Evolutionary conservation across 2,113 vertebrate genomes (phyloP).

Genomic region (Ochotona princeps): DNA sequence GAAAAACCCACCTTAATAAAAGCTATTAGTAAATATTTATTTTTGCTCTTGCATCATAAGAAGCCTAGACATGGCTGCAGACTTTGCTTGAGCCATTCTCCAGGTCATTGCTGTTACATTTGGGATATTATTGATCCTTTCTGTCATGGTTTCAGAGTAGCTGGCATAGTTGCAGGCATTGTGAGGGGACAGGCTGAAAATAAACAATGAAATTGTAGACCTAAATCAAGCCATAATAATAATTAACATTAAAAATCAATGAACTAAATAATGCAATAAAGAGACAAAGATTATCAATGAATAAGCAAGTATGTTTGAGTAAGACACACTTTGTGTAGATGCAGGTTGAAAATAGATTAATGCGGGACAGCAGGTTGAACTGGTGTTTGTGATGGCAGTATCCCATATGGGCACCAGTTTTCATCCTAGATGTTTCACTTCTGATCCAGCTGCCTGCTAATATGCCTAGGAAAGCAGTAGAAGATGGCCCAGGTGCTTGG

Average conservation of each 20-base stretch:
- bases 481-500: too few relatives aligned
- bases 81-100: not conserved
- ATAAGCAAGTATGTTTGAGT: not conserved
- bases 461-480: too few relatives aligned
- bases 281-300: not conserved
- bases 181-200: not conserved
- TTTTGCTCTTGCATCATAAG: not conserved
- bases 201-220: not conserved
- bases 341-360: not conserved
- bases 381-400: too few relatives aligned
- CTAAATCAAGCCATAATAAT: not conserved
- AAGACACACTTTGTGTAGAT: not conserved
- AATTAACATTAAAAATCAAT: constrained; percentile 30
- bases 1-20: not conserved
- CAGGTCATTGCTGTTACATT: not conserved
- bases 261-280: not conserved
- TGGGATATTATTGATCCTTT: not conserved
- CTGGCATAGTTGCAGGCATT: not conserved
- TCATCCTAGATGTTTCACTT: too few relatives aligned
- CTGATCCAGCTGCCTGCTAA: too few relatives aligned
- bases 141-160: not conserved
- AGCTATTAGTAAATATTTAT: not conserved
- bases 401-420: too few relatives aligned
- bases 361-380: not conserved
- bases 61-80: not conserved